Conservation (phyloP, 2,113 vertebrate species). For the Lepisosteus osseus region DNA sequence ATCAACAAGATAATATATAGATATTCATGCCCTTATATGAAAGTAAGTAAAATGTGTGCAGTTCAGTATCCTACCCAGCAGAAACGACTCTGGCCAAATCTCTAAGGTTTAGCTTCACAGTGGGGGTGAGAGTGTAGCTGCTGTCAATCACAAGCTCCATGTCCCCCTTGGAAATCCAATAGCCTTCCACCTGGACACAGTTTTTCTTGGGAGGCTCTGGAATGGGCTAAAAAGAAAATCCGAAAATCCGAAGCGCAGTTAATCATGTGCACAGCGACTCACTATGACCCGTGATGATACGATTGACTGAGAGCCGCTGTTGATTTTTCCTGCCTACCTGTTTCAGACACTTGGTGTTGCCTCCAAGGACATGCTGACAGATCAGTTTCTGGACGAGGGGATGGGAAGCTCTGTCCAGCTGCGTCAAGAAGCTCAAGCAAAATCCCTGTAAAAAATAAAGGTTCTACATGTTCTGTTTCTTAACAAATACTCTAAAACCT, state of each 20-base stretch:
- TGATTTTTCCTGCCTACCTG: constrained; percentile 65
- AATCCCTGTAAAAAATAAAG: constrained; percentile 74
- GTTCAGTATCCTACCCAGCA: constrained; percentile 73
- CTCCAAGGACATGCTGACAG: constrained; percentile 80
- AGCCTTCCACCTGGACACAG: constrained; percentile 82
- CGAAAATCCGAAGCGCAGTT: not conserved
- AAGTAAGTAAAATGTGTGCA: too few relatives aligned
- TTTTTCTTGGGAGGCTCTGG: constrained; percentile 71
- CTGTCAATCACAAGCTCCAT: constrained; percentile 80
- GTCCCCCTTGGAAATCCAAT: constrained; percentile 90
- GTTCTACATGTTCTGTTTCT: too few relatives aligned
- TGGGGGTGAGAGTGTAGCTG: constrained; percentile 84
- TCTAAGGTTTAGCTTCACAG: constrained; percentile 90
- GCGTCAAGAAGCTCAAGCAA: constrained; percentile 93
- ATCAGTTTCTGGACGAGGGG: constrained; percentile 87
- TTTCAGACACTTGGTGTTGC: constrained; percentile 83
- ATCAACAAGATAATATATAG: not conserved
- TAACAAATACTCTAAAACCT: too few relatives aligned
- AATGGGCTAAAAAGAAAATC: constrained; percentile 70
- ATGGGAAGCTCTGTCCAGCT: constrained; percentile 87
- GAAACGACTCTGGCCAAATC: constrained; percentile 90
- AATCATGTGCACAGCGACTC: not conserved
- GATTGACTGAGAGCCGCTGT: not conserved
- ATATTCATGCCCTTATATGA: not conserved
- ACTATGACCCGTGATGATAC: too few relatives aligned